Base-by-base conservation (phyloP, 2,888 invertebrate species). In the Ectemnius lituratus region DNA sequence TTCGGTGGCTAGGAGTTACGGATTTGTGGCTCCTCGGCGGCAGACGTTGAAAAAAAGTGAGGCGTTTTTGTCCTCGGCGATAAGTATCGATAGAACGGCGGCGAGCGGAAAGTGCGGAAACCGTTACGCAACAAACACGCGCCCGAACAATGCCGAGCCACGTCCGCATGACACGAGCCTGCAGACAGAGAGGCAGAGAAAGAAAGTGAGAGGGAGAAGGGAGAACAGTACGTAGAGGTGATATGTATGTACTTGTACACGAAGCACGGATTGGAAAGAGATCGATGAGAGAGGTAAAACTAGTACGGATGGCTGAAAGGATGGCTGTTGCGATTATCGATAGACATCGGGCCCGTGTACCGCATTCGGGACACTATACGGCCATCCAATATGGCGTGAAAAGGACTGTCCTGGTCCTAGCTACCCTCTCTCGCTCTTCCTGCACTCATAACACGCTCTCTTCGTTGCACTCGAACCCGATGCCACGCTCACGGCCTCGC, bases 321-420 rank as follows among this genome's bases (percentile, higher is more conserved):
- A 83, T 73, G 79, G 83, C 75, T 84, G 84, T 85, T 85, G 82
- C 82, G 86, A 87, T 87, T 82, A 83, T 85, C 84, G 88, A 88
- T 88, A 87, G 83, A 74, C 86, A 85, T 85, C 85, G 80, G 67
- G 66, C 81, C 76, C 80, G 83, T 75, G 84, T 79, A 79, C 82
- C 83, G 82, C 87, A 84, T 83, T 81, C 75, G 72, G 81, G 83
- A 80, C 80, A 82, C 37, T 37, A 37, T 37, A 37, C 37, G 37
- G 37, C 37, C 76, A 81, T 81, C 82, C 84, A 80, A 83, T 78
- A 84, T 80, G 82, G 80, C 86, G 86, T 84, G 86, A 84, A 86
- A 87, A 86, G 83, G 86, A 79, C 75, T 72, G 75, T 58, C 66
- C 59, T 69, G 57, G 74, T 37, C 37, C 37, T 23, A 37, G 37